Conservation (phyloP, 2,888 invertebrate genomes). For the Lasioglossum calceatum region DNA sequence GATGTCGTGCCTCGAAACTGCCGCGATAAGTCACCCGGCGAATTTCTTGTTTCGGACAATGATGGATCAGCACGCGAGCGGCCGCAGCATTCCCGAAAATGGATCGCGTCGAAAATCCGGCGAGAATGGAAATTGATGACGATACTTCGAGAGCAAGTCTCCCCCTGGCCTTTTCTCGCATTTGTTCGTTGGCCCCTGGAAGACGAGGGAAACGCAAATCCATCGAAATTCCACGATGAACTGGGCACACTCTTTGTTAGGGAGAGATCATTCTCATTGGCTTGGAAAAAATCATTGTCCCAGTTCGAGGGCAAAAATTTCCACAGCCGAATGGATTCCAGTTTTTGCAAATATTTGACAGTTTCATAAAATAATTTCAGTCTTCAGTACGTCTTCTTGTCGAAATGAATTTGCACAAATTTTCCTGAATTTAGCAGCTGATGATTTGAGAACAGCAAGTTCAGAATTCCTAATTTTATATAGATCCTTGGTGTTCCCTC, state of each 20-base stretch:
- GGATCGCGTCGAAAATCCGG: conserved; percentile 18
- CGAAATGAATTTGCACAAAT: no score
- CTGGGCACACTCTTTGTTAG: not conserved
- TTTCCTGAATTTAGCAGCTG: not conserved
- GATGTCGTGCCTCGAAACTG: conserved; percentile 48
- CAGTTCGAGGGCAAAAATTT: not conserved
- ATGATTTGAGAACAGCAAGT: not conserved
- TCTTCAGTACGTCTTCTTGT: not conserved
- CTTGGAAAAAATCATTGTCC: not conserved
- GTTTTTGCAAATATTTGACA: no score
- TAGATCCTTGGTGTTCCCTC: not conserved
- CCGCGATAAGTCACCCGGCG: conserved; percentile 38
- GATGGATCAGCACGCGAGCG: conserved; percentile 28
- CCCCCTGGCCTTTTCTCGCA: not conserved
- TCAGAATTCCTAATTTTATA: conserved; percentile 42
- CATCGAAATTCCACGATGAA: not conserved
- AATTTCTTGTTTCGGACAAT: conserved; percentile 45
- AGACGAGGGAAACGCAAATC: not conserved
- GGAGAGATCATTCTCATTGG: not conserved
- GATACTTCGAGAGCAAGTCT: not conserved
- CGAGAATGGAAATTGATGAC: conserved; percentile 30
- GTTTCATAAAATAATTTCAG: not conserved
- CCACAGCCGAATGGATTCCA: not conserved
- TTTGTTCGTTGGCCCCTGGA: not conserved
- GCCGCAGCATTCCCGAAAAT: not conserved